These are phyloP conservation scores for Drosophila lowei DNA, from an alignment of 1,140 invertebrate species.

Conservation along the genomic window DNA sequence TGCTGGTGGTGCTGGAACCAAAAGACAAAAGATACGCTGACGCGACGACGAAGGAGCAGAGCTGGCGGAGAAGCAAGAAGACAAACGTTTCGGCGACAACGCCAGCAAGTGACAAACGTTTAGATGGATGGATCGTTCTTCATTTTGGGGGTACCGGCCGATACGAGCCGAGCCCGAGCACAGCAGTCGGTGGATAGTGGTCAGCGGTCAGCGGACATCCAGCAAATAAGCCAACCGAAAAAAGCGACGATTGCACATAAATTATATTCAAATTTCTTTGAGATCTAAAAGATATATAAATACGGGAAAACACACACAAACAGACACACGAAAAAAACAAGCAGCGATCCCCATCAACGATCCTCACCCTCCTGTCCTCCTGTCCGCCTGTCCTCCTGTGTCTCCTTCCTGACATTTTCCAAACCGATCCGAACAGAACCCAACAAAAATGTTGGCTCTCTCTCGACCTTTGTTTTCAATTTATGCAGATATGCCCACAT, in stretches of 20 bases:
- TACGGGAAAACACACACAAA: conserved; percentile 51
- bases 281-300: conserved; percentile 79
- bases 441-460: too few species aligned
- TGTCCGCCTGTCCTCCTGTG: conserved; percentile 13
- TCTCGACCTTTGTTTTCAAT: conserved; percentile 24
- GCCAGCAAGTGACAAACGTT: conserved; percentile 76
- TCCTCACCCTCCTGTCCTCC: conserved; percentile 6
- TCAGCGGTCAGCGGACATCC: conserved; percentile 10
- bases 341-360: conserved; percentile 4
- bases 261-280: conserved; percentile 81
- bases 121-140: conserved; percentile 78
- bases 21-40: conserved; percentile 40
- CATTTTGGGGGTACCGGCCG: conserved; percentile 33
- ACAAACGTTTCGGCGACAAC: conserved; percentile 78
- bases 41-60: conserved; percentile 57
- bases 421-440: too few species aligned
- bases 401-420: neutral
- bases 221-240: conserved; percentile 70
- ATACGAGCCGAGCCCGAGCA: neutral
- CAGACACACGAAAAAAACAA: conserved; percentile 20
- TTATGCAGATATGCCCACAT: conserved; percentile 60
- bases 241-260: conserved; percentile 81
- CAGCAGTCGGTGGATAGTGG: conserved; percentile 16
- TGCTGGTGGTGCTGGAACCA: conserved; percentile 17
- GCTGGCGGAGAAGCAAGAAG: conserved; percentile 65